Base-by-base conservation (phyloP, 30 jellyfish, hydroid and myxozoan genomes). In the Turritopsis dohrnii region DNA sequence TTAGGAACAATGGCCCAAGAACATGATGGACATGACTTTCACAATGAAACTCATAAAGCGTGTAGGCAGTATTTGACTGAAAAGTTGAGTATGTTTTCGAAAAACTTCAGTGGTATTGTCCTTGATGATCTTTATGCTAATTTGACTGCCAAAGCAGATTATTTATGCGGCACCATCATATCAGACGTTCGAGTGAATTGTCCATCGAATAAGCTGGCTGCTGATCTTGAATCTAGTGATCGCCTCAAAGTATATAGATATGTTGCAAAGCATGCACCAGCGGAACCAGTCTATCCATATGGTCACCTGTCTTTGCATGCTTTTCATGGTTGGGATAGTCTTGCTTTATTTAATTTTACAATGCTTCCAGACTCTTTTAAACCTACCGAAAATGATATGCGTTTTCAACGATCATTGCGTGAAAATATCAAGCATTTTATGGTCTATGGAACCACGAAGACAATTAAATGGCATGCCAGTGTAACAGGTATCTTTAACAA, bases 151-250 rank as follows among this genome's bases (percentile, higher is more conserved):
- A 19, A 69, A 17, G 23, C 87, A 3, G 66, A 80, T n/a, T 31
- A 0, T 53, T 29, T 66, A 65, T 65, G 66, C 29, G 89, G 72
- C 21, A 88, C 92, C 16, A 83, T 88, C 54, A 72, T 85, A 1
- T 16, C 92, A 0, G 96, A 88, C 71, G 82, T 83, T 27, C 84
- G 92, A 21, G 85, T 60, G 1, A 83, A 81, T 28, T 88, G 96
- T 52, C 92, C 96, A 17, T 41, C 23, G 18, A 66, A 83, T 72
- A 66, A 21, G 21, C 60, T 88, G 19, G 88, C 89, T 1, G 18
- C 22, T 19, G 90, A 88, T 23, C 29, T 88, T 30, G 65, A 76
- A 28, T 24, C 27, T 20, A 79, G 66, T 20, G 41, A 31, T 17
- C 79, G 60, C n/a, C 80, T 71, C 8, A 60, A 71, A 17, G 92